Percentiles rank a stretch among this genome's conserved stretches.
These are phyloP conservation scores for Epinotia bilunana DNA, from an alignment of 2,888 invertebrate genomes.

Conservation along the genomic window DNA sequence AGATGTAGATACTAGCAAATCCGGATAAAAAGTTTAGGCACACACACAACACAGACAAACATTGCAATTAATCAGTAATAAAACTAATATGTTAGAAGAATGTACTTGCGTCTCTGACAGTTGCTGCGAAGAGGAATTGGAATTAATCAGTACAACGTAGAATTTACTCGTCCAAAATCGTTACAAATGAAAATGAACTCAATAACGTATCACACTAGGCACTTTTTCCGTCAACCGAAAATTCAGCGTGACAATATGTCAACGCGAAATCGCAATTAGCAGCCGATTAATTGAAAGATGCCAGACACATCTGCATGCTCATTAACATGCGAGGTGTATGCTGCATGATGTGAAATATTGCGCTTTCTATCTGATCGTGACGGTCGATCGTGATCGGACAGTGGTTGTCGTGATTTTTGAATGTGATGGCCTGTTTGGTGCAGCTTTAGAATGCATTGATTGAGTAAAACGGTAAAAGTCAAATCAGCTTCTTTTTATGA, in stretches of 20 bases:
- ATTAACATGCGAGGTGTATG: constrained; percentile 14
- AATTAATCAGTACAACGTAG: too few species aligned
- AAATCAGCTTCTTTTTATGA: too few species aligned
- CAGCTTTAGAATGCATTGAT: background rate
- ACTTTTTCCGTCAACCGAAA: background rate
- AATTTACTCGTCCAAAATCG: background rate
- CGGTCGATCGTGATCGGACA: constrained; percentile 21
- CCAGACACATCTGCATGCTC: constrained; percentile 32
- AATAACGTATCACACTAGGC: background rate
- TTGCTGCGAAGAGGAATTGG: too few species aligned
- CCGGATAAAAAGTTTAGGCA: too few species aligned
- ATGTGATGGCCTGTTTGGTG: background rate
- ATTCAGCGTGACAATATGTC: constrained; percentile 23
- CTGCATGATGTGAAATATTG: constrained; percentile 1
- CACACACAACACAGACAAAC: too few species aligned
- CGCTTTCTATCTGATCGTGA: constrained; percentile 28
- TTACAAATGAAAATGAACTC: background rate
- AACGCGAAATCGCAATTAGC: constrained; percentile 33
- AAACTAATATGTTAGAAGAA: too few species aligned
- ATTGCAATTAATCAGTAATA: too few species aligned
- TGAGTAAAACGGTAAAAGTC: background rate
- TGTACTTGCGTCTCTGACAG: too few species aligned
- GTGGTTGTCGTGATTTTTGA: constrained; percentile 12
- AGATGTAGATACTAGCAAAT: too few species aligned
- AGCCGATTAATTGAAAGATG: constrained; percentile 7